Conservation (phyloP, 1,140 invertebrate genomes). For the Neodiprion fabricii region DNA sequence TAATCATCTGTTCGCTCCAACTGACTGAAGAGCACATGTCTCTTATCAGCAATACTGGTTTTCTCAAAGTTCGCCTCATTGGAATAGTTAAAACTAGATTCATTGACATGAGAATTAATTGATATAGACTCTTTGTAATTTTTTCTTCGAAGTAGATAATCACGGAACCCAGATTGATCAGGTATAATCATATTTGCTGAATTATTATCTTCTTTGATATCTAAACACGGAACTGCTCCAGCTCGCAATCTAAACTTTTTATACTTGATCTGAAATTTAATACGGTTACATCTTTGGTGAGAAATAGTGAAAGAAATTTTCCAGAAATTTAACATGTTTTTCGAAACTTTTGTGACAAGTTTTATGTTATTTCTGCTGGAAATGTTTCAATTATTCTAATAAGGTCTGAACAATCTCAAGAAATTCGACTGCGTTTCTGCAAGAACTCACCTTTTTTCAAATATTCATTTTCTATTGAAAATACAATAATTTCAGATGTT, state of each 20-base stretch:
- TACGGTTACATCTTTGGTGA: no score
- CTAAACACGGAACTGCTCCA: constrained; percentile 45
- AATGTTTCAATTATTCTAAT: no score
- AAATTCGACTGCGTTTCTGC: no score
- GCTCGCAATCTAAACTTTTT: constrained; percentile 55
- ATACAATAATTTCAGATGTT: no score
- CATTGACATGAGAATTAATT: background rate
- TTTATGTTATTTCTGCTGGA: no score
- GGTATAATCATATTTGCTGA: constrained; percentile 3
- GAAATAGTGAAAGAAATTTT: no score
- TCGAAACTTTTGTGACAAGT: no score
- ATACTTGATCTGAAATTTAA: constrained; percentile 50
- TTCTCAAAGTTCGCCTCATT: background rate
- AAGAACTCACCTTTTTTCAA: background rate
- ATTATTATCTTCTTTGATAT: constrained; percentile 23
- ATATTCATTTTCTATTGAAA: background rate
- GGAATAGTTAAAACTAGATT: background rate
- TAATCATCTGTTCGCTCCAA: background rate
- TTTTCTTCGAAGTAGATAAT: background rate
- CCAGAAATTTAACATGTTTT: no score
- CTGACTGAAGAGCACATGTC: background rate
- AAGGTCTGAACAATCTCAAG: no score
- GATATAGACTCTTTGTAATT: constrained; percentile 11
- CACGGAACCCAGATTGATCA: background rate
- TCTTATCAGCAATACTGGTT: background rate